Base-by-base conservation (phyloP, 2,888 invertebrate genomes). In the Tiliacea aurago region DNA sequence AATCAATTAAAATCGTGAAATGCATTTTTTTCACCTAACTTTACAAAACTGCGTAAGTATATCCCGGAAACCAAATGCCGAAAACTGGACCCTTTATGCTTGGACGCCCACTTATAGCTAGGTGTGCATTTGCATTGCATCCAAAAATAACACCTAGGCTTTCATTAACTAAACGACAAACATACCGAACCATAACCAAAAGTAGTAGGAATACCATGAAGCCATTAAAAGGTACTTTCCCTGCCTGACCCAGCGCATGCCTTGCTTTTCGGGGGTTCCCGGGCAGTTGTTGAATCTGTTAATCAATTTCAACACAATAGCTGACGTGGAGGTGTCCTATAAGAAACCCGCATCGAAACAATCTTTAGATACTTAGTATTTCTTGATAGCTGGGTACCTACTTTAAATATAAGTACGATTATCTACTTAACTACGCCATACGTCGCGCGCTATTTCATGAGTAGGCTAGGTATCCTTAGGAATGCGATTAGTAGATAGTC, bases 221-320 rank as follows among this genome's bases (percentile, higher is more conserved):
- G 41, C 4, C 18, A 56, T 45, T 28, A 47, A 15, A 18, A n/a
- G 20, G 59, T 73, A 53, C 37, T 45, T 72, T 62, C 62, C 72
- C 58, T 18, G 10, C 15, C 20, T 15, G 15, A n/a, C n/a, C n/a
- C n/a, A 28, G 9, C 15, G 11, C 41, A 28, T 41, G 18, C 11
- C 15, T 33, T n/a, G 7, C 4, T 9, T 15, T 33, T 53, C 47
- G 58, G 76, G 58, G 59, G 9, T 70, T 64, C 51, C 75, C 75
- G 61, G 28, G 20, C 20, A 2, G 11, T 53, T 11, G 9, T 51
- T n/a, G 3, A 37, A 33, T 18, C 11, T 33, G 64, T 18, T 43
- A 4, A 64, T 45, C 11, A 45, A 23, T 10, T 37, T 59, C 23
- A n/a, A n/a, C 41, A 28, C 49, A 49, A 49, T 28, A 20, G 15